Evolutionary conservation across 1,140 invertebrate species (phyloP).

Genomic region (Psix sp.): DNA sequence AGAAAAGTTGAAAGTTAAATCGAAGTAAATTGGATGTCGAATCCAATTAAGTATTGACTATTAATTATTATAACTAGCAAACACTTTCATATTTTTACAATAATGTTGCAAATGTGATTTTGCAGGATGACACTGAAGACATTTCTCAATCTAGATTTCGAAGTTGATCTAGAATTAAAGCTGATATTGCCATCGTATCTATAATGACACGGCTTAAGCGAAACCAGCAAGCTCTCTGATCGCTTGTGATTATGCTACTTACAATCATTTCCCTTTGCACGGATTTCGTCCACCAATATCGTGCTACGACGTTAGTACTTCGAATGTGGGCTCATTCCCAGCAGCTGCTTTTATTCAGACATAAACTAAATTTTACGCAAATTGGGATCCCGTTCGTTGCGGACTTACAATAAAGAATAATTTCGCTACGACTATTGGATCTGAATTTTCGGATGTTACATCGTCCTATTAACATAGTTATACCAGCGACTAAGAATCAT

Average conservation of each 20-base stretch:
- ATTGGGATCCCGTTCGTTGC: conserved; percentile 46
- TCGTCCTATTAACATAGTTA: conserved; percentile 21
- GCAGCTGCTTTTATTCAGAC: conserved; percentile 56
- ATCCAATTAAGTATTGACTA: too few relatives aligned
- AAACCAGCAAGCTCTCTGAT: conserved; percentile 53
- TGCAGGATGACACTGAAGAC: conserved; percentile 23
- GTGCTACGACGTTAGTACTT: conserved; percentile 40
- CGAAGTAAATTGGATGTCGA: too few relatives aligned
- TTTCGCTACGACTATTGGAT: conserved; percentile 38
- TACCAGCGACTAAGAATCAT: too few relatives aligned
- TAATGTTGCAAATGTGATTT: conserved; percentile 11
- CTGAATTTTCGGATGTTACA: conserved; percentile 17
- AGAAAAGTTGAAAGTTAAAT: too few relatives aligned
- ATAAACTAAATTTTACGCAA: conserved; percentile 60
- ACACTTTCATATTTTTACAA: neutral
- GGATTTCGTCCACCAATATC: conserved; percentile 52
- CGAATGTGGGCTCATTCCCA: conserved; percentile 40
- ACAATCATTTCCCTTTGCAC: conserved; percentile 50
- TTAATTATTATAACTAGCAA: too few relatives aligned
- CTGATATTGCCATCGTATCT: conserved; percentile 57
- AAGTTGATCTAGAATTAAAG: conserved; percentile 58
- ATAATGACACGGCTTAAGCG: conserved; percentile 55
- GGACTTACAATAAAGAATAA: conserved; percentile 50
- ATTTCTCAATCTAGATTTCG: conserved; percentile 48
- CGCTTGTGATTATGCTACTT: conserved; percentile 59